Evolutionary conservation across 2,113 vertebrate species (phyloP), one percentile per base, ranked within the genome.

Genomic region (Aegypius monachus): DNA sequence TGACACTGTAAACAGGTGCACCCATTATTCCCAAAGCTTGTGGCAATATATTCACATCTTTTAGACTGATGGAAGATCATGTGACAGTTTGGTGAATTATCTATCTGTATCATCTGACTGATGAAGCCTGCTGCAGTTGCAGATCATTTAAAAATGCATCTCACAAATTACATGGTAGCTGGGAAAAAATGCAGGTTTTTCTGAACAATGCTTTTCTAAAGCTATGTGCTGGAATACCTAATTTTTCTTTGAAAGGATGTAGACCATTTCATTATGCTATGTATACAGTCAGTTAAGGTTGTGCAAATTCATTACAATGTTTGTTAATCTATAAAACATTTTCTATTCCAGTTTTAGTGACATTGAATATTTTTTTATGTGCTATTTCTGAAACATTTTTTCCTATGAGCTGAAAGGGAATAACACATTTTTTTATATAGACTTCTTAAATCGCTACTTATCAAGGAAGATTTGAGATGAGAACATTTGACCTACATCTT

Each of bases 1-100:
- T 99, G 99, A 99, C 99, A 99, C 98, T 98, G 98, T 99, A 99
- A 99, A 99, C 99, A 99, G 99, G 99, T 99, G 99, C 99, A 98
- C 98, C 99, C 99, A 99, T 99, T 99, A 99, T 99, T 99, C 98
- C 98, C 98, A 98, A 99, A 99, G 99, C 99, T 99, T 98, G 98
- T 99, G 99, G 99, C 99, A 99, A 98, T 99, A 99, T 99, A 99
- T 99, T 99, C 98, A 98, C 98, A 99, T 99, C 99, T 99, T 98
- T 99, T 98, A 99, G 97, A 98, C 98, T 99, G 99, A 99, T 98
- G 98, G 98, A 96, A 98, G 98, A 98, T 99, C 99, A 99, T 98
- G 98, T 99, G 99, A 99, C 98, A 98, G 98, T 98, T 98, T 98
- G 99, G 98, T 98, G 99, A 99, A 98, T 99, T 99, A 99, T 99